Evolutionary conservation across 2,888 invertebrate species (phyloP).

Genomic region (Lepas anatifera): DNA sequence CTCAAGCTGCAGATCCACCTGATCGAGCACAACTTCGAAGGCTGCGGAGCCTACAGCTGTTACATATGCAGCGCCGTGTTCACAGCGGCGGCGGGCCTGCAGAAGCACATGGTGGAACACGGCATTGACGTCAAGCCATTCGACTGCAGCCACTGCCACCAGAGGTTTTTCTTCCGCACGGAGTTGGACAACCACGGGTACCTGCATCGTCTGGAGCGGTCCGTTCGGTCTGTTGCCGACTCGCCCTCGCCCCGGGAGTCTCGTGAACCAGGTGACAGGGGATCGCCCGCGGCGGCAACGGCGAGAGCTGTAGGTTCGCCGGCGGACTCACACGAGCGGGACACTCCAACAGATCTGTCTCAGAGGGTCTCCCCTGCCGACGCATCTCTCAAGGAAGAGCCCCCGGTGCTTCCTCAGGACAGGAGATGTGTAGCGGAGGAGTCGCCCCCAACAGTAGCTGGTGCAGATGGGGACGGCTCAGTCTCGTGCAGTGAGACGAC

Average conservation of each 20-base stretch:
- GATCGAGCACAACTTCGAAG: constrained; percentile 85
- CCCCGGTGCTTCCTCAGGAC: too few relatives aligned
- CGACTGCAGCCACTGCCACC: constrained; percentile 67
- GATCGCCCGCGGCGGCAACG: not conserved
- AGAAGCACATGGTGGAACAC: constrained; percentile 71
- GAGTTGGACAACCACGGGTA: constrained; percentile 71
- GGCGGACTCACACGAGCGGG: not conserved
- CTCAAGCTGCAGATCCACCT: constrained; percentile 74
- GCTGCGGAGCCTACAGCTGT: constrained; percentile 68
- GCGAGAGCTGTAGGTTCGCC: not conserved
- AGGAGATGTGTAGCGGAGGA: too few relatives aligned
- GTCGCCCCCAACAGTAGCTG: too few relatives aligned
- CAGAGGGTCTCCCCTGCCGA: not conserved
- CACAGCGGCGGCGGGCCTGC: constrained; percentile 65
- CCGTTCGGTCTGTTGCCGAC: not conserved
- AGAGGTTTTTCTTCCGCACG: constrained; percentile 80
- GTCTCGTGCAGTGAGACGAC: too few relatives aligned
- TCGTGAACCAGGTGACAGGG: too few relatives aligned
- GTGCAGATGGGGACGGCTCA: too few relatives aligned
- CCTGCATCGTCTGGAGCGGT: not conserved
- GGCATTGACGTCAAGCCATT: constrained; percentile 68
- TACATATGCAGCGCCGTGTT: constrained; percentile 79
- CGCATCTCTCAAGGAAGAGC: not conserved
- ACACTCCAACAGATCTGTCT: not conserved
- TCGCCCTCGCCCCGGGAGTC: too few relatives aligned